Percentiles rank a stretch among this genome's conserved stretches.
phyloP scores from a whole-genome alignment of 1,140 invertebrate genomes.

The Drusus annulatus region DNA sequence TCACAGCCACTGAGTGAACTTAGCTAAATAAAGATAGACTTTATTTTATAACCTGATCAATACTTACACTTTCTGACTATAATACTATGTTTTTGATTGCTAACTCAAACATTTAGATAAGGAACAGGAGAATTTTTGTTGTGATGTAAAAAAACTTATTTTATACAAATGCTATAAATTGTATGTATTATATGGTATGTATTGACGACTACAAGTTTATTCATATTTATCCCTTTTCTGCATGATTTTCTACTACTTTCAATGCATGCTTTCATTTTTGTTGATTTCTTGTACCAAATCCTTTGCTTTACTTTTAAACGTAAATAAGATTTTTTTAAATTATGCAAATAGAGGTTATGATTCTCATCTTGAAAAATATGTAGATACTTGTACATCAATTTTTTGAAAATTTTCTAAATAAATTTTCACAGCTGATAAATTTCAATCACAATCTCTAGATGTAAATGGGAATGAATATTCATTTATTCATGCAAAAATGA shows the following conservation, averaged over 20 bases:
- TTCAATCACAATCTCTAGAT: too few relatives aligned
- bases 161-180: neutral
- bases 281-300: neutral
- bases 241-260: slow-evolving; percentile 15
- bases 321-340: neutral
- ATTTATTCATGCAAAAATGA: too few relatives aligned
- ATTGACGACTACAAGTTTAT: neutral
- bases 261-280: slow-evolving; percentile 8
- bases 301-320: neutral
- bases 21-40: neutral
- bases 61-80: neutral
- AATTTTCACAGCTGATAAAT: too few relatives aligned
- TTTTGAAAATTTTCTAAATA: too few relatives aligned
- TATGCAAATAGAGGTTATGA: too few relatives aligned
- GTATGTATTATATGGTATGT: slow-evolving; percentile 3
- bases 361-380: neutral
- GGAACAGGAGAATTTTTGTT: neutral
- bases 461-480: too few relatives aligned
- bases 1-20: neutral
- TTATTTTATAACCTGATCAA: neutral
- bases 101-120: slow-evolving; percentile 1
- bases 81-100: neutral
- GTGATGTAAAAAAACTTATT: neutral
- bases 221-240: slow-evolving; percentile 23
- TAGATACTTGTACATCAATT: too few relatives aligned